Evolutionary conservation across 2,113 vertebrate genomes (phyloP), one percentile per base, ranked within the genome.

Genomic region (Cariama cristata): DNA sequence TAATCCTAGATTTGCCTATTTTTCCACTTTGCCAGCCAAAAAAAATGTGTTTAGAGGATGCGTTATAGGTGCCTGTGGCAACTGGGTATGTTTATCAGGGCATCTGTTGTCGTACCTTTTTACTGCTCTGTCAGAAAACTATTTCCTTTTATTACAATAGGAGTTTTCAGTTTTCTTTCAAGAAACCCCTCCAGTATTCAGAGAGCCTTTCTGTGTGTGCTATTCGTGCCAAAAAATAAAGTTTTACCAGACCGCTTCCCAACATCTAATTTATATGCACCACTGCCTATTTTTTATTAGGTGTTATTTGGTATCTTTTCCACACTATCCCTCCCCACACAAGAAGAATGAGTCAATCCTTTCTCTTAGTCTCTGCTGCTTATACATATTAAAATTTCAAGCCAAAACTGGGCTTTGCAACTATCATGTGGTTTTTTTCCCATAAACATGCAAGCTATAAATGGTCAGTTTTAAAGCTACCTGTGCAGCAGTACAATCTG

Each of bases 221-320:
- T 71, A 2, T 32, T 33, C 14, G 44, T 91, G 90, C 93, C 94
- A 96, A 88, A 93, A 95, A 94, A 79, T 44, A 47, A 93, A 96
- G 56, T 76, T 93, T 88, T 88, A 80, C 77, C 91, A 90, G 84
- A 84, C 64, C 49, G 81, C 35, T 73, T 95, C 95, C 93, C 77
- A 90, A 53, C 66, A 58, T 94, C 62, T 82, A 90, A 64, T 88
- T 96, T 90, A 86, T 94, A 92, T 59, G 92, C 94, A 95, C 53
- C 64, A 64, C 88, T 93, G 95, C 93, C 66, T 93, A 71, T 75
- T 96, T 93, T 96, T 95, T 95, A 97, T 93, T 93, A 96, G 82
- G 90, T 95, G 92, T 15, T 96, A 93, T 94, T 94, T 86, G 88
- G 86, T 96, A 75, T 93, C 94, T 97, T 96, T 97, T 96, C 95